Evolutionary conservation across 2,113 vertebrate species (phyloP), one percentile per base, ranked within the genome.

Genomic region (Mormyrus lacerda): DNA sequence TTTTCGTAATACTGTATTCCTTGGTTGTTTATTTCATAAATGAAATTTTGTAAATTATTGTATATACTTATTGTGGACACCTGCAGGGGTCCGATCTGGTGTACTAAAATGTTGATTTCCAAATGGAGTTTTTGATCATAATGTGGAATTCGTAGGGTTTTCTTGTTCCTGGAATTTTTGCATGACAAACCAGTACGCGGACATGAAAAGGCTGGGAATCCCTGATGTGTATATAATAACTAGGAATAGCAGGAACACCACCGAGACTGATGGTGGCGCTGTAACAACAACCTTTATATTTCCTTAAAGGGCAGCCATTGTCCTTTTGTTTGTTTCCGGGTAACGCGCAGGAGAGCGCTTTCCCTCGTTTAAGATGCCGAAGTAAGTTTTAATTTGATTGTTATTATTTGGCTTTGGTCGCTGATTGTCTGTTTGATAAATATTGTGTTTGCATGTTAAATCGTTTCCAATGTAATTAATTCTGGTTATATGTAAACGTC

Each of bases 311-410:
- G 48, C 65, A 76, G 27, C 79, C 86, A 8, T 79, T 1, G 87
- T 93, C 85, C 5, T 55, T 55, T 92, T 89, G 94, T 95, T 94
- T 90, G 91, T 88, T 87, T 90, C 87, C 89, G 86, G 61, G 15
- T 76, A n/a, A 53, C 17, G 24, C 19, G n/a, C 94, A 58, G 91
- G 89, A 90, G 86, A 89, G 90, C 88, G 87, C 11, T 84, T 13
- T 55, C 2, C 11, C 21, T 50, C 19, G 50, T 45, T 47, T 91
- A 94, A 91, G 91, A 95, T 95, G 95, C 95, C 95, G 2, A 95
- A 95, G 95, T 95, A 92, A 92, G 94, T 94, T 7, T 88, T 65
- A 19, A 6, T 53, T 86, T 5, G 8, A 58, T 53, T 87, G 4
- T 44, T 31, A 10, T 61, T 42, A 9, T 42, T 61, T 87, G 27